Percentiles rank a stretch among this genome's conserved stretches.
Conservation (phyloP, 2,113 vertebrate species). For the Candoia aspera region DNA sequence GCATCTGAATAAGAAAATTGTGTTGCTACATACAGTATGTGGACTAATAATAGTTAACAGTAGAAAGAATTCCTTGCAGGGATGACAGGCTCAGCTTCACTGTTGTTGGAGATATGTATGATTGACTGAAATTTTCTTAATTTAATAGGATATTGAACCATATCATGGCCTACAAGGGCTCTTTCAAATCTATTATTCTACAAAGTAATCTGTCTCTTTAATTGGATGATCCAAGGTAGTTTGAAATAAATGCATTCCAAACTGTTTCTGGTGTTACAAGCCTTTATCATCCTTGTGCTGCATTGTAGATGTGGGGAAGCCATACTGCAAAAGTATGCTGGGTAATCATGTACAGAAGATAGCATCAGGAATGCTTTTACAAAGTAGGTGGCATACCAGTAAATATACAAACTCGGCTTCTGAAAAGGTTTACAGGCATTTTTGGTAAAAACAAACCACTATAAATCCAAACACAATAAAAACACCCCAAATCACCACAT, state of each 20-base stretch:
- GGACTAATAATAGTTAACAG: background rate
- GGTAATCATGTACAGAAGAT: background rate
- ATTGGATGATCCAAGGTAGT: background rate
- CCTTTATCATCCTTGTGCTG: background rate
- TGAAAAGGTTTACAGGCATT: background rate
- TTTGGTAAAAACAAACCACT: background rate
- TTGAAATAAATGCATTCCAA: background rate
- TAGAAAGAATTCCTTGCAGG: background rate
- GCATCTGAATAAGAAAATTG: background rate
- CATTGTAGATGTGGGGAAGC: background rate
- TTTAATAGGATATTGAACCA: background rate
- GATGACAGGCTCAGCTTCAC: background rate
- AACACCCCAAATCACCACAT: background rate
- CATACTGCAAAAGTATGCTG: background rate
- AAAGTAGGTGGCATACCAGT: background rate
- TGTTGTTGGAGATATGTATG: background rate
- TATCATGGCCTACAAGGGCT: background rate
- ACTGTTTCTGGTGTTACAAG: background rate
- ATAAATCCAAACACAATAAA: background rate
- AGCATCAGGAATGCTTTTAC: background rate
- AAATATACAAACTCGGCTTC: background rate
- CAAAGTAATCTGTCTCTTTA: background rate
- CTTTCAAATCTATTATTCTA: background rate
- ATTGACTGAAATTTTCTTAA: background rate
- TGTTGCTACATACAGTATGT: background rate